Evolutionary conservation across 2,113 vertebrate genomes (phyloP).

Genomic region (Taurulus bubalis): DNA sequence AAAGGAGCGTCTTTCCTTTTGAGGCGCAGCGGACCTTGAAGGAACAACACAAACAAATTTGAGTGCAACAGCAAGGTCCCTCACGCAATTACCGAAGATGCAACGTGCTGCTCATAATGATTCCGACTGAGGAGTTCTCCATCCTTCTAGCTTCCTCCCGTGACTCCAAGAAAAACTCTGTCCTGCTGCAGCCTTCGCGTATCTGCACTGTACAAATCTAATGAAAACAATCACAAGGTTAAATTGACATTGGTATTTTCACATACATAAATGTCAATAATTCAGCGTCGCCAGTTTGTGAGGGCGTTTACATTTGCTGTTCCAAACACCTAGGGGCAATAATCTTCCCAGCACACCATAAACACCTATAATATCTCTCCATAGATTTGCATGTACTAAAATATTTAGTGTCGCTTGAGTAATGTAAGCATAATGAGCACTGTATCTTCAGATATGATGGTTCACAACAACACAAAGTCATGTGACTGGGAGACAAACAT

Average conservation of each 20-base stretch:
- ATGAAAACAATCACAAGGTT: constrained; percentile 13
- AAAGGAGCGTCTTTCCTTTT: constrained; percentile 66
- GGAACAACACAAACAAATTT: constrained; percentile 73
- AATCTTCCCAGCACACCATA: constrained; percentile 36
- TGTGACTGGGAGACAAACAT: neutral
- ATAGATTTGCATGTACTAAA: constrained; percentile 48
- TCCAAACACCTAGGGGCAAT: constrained; percentile 40
- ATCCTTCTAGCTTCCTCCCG: constrained; percentile 13
- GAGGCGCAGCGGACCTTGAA: constrained; percentile 74
- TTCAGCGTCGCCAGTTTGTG: constrained; percentile 21
- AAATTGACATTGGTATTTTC: constrained; percentile 17
- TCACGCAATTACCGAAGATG: constrained; percentile 53
- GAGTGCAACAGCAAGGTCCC: constrained; percentile 54
- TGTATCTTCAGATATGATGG: constrained; percentile 13
- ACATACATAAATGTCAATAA: constrained; percentile 30
- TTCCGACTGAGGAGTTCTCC: constrained; percentile 32
- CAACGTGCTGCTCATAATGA: constrained; percentile 55
- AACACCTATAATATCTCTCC: constrained; percentile 35
- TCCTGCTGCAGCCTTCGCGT: constrained; percentile 5
- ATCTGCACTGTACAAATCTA: neutral
- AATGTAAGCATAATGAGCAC: constrained; percentile 28
- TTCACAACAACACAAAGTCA: constrained; percentile 26
- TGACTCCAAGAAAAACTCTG: constrained; percentile 15
- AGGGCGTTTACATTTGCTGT: constrained; percentile 24
- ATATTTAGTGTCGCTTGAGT: constrained; percentile 36